Percentiles rank a stretch among this genome's conserved stretches.
Evolutionary conservation across 2,888 invertebrate species (phyloP).

Genomic region (Acanthococcus lagerstroemiae): DNA sequence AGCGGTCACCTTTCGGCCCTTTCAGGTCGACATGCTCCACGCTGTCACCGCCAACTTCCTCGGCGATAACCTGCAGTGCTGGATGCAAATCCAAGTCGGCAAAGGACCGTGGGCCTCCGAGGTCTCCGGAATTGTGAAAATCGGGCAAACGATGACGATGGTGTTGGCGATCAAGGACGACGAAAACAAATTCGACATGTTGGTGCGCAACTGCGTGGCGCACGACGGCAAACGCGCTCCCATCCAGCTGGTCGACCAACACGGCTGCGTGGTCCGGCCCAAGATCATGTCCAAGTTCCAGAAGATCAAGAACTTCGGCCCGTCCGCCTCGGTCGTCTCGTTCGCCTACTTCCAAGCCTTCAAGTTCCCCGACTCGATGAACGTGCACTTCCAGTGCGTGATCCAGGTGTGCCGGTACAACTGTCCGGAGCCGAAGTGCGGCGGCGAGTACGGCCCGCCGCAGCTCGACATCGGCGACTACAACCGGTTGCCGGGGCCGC

Average conservation of each 20-base stretch:
- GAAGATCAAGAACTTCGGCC: conserved; percentile 90
- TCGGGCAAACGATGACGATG: conserved; percentile 95
- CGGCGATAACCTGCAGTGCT: conserved; percentile 88
- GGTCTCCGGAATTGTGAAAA: conserved; percentile 89
- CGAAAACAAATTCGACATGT: conserved; percentile 91
- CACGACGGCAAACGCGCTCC: conserved; percentile 89
- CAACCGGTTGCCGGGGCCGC: conserved; percentile 42
- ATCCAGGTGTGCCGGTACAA: conserved; percentile 90
- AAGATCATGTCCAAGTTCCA: conserved; percentile 90
- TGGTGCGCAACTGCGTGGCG: conserved; percentile 86
- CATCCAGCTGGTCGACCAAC: conserved; percentile 84
- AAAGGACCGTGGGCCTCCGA: conserved; percentile 97
- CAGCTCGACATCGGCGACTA: conserved; percentile 44
- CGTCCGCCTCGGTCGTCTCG: conserved; percentile 85
- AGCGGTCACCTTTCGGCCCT: conserved; percentile 86
- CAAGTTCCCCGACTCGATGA: conserved; percentile 94
- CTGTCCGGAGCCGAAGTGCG: conserved; percentile 86
- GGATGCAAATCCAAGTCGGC: conserved; percentile 96
- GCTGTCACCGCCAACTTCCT: conserved; percentile 92
- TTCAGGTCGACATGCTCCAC: conserved; percentile 91
- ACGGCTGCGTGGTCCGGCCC: conserved; percentile 84
- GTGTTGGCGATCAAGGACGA: conserved; percentile 90
- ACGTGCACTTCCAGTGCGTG: conserved; percentile 92
- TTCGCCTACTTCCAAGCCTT: conserved; percentile 95
- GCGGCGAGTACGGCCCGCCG: conserved; percentile 49